Evolutionary conservation across 2,797 vertebrate genomes (phyloP), one percentile per base, ranked within the genome.

Genomic region (Carduelis carduelis): DNA sequence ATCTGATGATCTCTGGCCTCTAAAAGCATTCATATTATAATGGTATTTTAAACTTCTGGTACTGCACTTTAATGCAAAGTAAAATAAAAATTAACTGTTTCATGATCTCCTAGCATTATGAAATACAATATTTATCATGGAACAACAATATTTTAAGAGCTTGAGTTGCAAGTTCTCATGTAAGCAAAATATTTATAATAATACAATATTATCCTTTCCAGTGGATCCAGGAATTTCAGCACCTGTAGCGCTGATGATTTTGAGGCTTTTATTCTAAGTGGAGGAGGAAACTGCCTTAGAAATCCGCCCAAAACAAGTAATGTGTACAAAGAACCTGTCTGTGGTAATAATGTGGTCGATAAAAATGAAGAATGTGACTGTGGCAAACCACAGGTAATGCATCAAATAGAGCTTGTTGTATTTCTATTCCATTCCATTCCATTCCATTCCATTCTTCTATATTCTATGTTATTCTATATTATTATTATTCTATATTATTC

Each of bases 321-420:
- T 27, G 65, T 98, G 56, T 93, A 98, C 69, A 98, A 97, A 14
- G 88, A 96, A 8, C 92, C 98, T 19, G 59, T 93, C 70, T 99
- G 99, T 93, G 99, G 99, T 23, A 99, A 99, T 22, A 98, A 98
- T 5, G 87, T 98, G 50, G 91, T 99, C 19, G 99, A 99, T 21
- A 64, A 63, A 8, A 97, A 96, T 50, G 99, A 99, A 90, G 96
- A 99, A 88, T 99, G 99, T 52, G 99, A 99, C 97, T 99, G 99
- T 84, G 99, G 99, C 55, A 97, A 90, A 75, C 98, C 98, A 2
- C 24, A 98, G 98, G 99, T 99, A 95, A 94, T 43, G 59, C 47
- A 41, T 30, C 8, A 55, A 87, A 64, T 43, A 53, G 30, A 90
- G 8, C 21, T 65, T 65, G 11, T 21, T 72, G 7, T 24, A 20